Evolutionary conservation across 2,113 vertebrate genomes (phyloP), one percentile per base, ranked within the genome.

Genomic region (Azemiops feae): DNA sequence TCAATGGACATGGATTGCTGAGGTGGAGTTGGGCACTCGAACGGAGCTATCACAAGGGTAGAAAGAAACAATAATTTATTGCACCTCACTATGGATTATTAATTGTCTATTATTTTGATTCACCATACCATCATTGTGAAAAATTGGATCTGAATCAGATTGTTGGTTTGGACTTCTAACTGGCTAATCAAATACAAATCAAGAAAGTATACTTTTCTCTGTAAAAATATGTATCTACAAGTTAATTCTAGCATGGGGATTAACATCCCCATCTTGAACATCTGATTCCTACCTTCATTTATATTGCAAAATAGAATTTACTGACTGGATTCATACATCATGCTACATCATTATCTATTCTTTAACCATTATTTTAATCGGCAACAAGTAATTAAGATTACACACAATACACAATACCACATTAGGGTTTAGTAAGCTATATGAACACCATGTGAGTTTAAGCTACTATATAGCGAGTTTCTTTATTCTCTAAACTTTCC

Each of bases 41-140:
- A 39, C 39, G 91, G 34, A 94, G 34, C 93, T 92, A 54, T 57
- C 30, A 91, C 14, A 52, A 91, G 54, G n/a, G 27, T 34, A 81
- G 87, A 91, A 60, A 91, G 52, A 57, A 47, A 57, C 2, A 91
- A 30, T 16, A 55, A 30, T 88, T 53, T n/a, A 7, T 54, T 88
- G n/a, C 47, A 34, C 43, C 11, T 6, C 22, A 11, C 14, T 39
- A 55, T 23, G 39, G 52, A 92, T 55, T 43, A 81, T 81, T 81
- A 81, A 22, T 39, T 81, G 34, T 10, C 18, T 81, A 81, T 81
- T 81, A 43, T 81, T 81, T 55, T 1, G 1, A 88, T 74, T 50
- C 1, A 45, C 87, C 58, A 74, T 53, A 39, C 39, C 43, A 39
- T 8, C 16, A 85, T 69, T 85, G 16, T 54, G 22, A 30, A 60